Evolutionary conservation across 2,888 invertebrate genomes (phyloP), one percentile per base, ranked within the genome.

Genomic region (Eilema griseolum): DNA sequence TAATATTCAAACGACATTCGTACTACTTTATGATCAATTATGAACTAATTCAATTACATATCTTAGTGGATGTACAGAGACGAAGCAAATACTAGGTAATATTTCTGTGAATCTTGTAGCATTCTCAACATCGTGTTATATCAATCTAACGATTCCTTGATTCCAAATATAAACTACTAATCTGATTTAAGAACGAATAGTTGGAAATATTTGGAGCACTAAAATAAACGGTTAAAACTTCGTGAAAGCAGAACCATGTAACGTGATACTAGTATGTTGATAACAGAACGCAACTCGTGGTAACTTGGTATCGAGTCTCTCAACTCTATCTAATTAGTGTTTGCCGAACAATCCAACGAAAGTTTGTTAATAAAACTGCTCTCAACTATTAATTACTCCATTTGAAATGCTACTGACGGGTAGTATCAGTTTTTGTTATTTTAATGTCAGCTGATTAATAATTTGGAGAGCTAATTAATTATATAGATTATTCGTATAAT

Each of bases 281-380:
- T 73, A 79, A 79, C 77, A 72, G 71, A 79, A 73, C 73, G 75
- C 73, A 76, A 75, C 67, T 67, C 68, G 70, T 66, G 73, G 77
- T 77, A 77, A 80, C 70, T 78, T 74, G 60, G 74, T 70, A 80
- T 79, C 75, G 81, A 79, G 79, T 76, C 73, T 26, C 75, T 71
- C 62, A 84, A 85, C 85, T 84, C 77, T 72, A 57, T 69, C 79
- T 88, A 89, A 90, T 90, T 88, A 88, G 85, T 85, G 85, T 86
- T n/a, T 83, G 75, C 71, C 74, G 80, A 84, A 85, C 85, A 85
- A 86, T 84, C 76, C 80, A 79, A 80, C 12, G 83, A 85, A 88
- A 89, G 87, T 88, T 88, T 84, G 79, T 86, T 87, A 85, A 86
- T 82, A 81, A 86, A 84, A 86, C 86, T 85, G 80, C 72, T 80